Conservation (phyloP, 2,888 invertebrate genomes). For the Pocota personata region DNA sequence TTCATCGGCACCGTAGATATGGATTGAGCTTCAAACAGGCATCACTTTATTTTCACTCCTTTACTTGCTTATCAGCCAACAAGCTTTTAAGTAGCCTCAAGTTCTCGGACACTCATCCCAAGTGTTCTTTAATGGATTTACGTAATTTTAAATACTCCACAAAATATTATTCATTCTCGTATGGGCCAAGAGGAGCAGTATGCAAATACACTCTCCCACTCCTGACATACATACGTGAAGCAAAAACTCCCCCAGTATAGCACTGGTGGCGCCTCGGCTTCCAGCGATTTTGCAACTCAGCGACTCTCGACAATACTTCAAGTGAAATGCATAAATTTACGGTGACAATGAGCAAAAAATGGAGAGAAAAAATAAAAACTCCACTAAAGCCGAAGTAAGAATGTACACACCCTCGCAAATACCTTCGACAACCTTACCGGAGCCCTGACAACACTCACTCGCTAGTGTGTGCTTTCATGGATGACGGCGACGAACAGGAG, state of each 20-base stretch:
- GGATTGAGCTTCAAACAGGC: too few relatives aligned
- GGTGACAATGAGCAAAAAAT: conserved; percentile 53
- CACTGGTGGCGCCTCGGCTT: conserved; percentile 43
- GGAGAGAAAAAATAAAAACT: conserved; percentile 9
- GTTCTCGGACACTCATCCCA: conserved; percentile 11
- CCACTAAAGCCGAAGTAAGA: conserved; percentile 18
- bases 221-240: background rate
- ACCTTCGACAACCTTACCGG: background rate
- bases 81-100: conserved; percentile 1
- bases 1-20: too few relatives aligned
- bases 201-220: conserved; percentile 43
- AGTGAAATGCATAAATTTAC: conserved; percentile 72
- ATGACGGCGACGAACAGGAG: conserved; percentile 56
- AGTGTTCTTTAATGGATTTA: conserved; percentile 43
- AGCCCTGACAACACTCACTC: conserved; percentile 40
- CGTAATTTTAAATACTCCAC: conserved; percentile 30
- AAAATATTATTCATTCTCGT: conserved; percentile 37
- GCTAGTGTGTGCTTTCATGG: conserved; percentile 28
- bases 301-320: conserved; percentile 64
- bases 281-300: conserved; percentile 65
- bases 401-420: conserved; percentile 33
- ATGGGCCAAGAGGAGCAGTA: conserved; percentile 32
- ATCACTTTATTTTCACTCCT: too few relatives aligned
- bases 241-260: conserved; percentile 14
- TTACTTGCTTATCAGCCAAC: background rate